Evolutionary conservation across 2,113 vertebrate genomes (phyloP).

Genomic region (Numenius arquata): DNA sequence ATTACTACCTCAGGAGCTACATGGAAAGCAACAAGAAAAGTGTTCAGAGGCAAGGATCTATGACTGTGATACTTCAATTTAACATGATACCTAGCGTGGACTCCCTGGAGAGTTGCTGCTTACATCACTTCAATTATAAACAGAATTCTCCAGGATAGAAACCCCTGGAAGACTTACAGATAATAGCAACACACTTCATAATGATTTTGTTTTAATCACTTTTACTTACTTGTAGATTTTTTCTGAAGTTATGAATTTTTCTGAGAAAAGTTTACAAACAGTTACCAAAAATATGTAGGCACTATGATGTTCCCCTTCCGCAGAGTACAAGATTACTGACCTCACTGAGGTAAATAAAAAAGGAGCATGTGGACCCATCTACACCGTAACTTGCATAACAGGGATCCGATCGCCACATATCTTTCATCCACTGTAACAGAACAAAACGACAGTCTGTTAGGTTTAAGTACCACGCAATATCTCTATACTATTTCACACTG

Average conservation of each 20-base stretch:
- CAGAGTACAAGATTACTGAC: conserved; percentile 72
- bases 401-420: conserved; percentile 96
- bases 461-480: neutral
- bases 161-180: neutral
- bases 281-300: neutral
- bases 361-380: conserved; percentile 94
- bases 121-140: neutral
- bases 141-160: neutral
- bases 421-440: conserved; percentile 94
- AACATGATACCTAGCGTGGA: neutral
- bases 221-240: neutral
- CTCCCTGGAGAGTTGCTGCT: neutral
- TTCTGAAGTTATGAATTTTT: neutral
- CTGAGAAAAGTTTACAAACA: neutral
- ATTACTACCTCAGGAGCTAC: neutral
- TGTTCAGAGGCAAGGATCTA: neutral
- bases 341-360: conserved; percentile 99
- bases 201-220: neutral
- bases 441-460: neutral
- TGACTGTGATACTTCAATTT: neutral
- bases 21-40: neutral
- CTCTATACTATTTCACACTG: neutral
- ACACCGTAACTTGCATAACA: conserved; percentile 94
- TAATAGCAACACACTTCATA: neutral
- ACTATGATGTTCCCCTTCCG: neutral